Percentiles rank a stretch among this genome's conserved stretches.
Conservation (phyloP, 2,888 invertebrate species). For the Saturnia pavonia region DNA sequence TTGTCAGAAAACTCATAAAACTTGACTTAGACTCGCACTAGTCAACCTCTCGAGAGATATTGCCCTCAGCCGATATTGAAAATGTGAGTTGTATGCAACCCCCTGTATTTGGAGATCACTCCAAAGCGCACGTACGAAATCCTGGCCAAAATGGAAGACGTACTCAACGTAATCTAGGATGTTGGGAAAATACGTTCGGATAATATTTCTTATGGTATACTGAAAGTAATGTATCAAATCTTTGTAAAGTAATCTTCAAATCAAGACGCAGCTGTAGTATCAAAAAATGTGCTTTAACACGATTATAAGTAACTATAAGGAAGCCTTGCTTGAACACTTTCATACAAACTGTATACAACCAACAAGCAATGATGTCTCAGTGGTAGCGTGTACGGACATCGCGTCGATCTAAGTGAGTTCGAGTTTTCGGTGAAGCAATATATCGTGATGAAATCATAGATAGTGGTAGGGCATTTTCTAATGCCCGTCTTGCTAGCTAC, state of each 20-base stretch:
- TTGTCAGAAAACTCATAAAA: slow-evolving; percentile 61
- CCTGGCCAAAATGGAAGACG: slow-evolving; percentile 45
- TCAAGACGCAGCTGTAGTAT: not conserved
- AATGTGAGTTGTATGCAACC: slow-evolving; percentile 58
- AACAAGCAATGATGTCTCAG: no score
- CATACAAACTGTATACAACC: no score
- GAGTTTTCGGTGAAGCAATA: no score
- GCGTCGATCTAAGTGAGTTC: no score
- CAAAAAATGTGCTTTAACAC: not conserved
- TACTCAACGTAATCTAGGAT: slow-evolving; percentile 1
- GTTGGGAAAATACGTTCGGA: not conserved
- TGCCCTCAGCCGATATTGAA: slow-evolving; percentile 60
- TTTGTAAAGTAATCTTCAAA: not conserved
- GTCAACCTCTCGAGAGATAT: slow-evolving; percentile 57
- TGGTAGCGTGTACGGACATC: no score
- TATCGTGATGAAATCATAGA: no score
- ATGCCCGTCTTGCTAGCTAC: no score
- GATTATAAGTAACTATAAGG: no score
- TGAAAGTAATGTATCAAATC: not conserved
- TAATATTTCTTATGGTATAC: not conserved
- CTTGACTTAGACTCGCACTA: slow-evolving; percentile 60
- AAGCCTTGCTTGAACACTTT: no score
- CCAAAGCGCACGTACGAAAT: slow-evolving; percentile 48
- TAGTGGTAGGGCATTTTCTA: no score
- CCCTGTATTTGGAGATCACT: slow-evolving; percentile 62